Conservation (phyloP, 2,888 invertebrate species). For the Mythimna ferrago region DNA sequence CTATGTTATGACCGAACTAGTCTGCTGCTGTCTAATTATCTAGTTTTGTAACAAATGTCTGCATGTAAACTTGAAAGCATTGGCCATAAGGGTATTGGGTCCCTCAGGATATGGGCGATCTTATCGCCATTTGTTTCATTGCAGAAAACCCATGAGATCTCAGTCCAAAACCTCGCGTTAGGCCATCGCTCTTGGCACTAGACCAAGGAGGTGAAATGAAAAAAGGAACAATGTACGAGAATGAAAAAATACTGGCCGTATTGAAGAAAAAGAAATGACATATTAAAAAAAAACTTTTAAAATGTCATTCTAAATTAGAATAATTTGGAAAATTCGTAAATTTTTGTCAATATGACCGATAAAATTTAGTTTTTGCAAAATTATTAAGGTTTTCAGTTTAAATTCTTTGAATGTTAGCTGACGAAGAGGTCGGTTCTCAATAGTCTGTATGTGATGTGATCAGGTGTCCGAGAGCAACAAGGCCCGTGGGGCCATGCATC, state of each 20-base stretch:
- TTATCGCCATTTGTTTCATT: conserved; percentile 41
- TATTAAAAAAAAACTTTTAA: conserved; percentile 10
- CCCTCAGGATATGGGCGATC: neutral
- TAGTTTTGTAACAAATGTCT: neutral
- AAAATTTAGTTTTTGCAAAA: conserved; percentile 19
- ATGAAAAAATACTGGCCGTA: conserved; percentile 22
- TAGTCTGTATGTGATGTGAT: conserved; percentile 55
- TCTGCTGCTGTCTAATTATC: too few species aligned
- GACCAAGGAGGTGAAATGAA: conserved; percentile 38
- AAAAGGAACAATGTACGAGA: conserved; percentile 27
- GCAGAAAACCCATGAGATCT: conserved; percentile 32
- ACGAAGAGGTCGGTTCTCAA: conserved; percentile 22
- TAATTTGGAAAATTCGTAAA: neutral
- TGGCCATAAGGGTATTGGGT: neutral
- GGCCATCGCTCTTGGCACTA: conserved; percentile 44
- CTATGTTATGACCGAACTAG: too few species aligned
- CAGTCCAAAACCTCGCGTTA: conserved; percentile 18
- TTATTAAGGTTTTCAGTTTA: conserved; percentile 17
- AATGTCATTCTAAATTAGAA: conserved; percentile 56
- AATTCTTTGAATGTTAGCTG: conserved; percentile 30
- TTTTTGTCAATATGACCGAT: conserved; percentile 50
- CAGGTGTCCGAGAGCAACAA: conserved; percentile 71
- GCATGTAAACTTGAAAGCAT: neutral
- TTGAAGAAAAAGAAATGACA: conserved; percentile 19
- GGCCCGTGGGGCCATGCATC: conserved; percentile 76